A percentile compares a stretch with the other conserved stretches of the same genome.
Conservation (phyloP, 2,797 vertebrate species). For the Xiphorhynchus erythropygius region DNA sequence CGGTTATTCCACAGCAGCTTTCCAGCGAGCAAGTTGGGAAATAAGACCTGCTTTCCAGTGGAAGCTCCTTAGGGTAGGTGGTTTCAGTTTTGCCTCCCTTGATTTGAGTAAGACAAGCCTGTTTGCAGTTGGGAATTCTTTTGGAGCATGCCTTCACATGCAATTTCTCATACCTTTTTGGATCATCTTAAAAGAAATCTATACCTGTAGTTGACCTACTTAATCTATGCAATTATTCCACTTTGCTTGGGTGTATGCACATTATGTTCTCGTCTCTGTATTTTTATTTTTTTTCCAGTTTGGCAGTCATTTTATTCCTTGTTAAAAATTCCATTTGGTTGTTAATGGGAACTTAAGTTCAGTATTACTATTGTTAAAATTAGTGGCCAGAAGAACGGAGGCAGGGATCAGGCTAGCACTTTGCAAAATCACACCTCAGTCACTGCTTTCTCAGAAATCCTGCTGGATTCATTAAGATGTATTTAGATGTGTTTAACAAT, state of each 20-base stretch:
- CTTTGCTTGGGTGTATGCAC: conserved; percentile 18
- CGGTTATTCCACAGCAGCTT: background rate
- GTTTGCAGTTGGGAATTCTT: conserved; percentile 14
- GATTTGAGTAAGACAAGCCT: background rate
- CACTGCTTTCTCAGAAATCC: background rate
- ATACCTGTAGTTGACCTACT: conserved; percentile 35
- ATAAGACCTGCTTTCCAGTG: conserved; percentile 5
- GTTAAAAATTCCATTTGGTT: background rate
- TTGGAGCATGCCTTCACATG: conserved; percentile 27
- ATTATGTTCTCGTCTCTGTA: background rate
- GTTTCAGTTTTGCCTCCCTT: conserved; percentile 38
- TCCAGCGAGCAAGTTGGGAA: conserved; percentile 8
- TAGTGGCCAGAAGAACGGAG: background rate
- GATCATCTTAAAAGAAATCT: conserved; percentile 49
- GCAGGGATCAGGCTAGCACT: background rate
- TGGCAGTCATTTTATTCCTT: background rate
- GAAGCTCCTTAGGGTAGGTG: conserved; percentile 54
- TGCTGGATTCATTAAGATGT: background rate
- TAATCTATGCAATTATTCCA: conserved; percentile 34
- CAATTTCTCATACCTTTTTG: conserved; percentile 8
- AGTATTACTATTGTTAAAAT: background rate
- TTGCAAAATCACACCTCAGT: background rate
- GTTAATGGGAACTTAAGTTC: background rate
- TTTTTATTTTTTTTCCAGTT: background rate
- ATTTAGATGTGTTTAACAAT: background rate